Conservation (phyloP, 2,797 vertebrate genomes). For the Crypturellus tataupa region DNA sequence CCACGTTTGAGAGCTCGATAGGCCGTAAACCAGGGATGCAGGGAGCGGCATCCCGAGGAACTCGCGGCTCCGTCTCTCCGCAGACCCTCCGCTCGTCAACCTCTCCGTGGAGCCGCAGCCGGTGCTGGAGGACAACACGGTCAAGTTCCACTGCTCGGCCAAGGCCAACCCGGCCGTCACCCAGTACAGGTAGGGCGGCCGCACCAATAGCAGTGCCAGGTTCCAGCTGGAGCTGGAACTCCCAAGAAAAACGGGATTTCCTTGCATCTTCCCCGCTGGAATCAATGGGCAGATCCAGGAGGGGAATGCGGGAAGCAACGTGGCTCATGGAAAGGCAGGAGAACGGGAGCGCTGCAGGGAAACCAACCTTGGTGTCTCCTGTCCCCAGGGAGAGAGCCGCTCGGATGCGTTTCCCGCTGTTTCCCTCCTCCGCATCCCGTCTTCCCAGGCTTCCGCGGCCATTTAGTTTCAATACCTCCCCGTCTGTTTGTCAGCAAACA, state of each 20-base stretch:
- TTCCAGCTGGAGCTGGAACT: not conserved
- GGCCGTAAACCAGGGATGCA: slow-evolving; percentile 75
- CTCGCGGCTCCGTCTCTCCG: slow-evolving; percentile 4
- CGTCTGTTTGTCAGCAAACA: not conserved
- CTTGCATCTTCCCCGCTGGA: not conserved
- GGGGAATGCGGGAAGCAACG: not conserved
- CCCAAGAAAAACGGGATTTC: too few relatives aligned
- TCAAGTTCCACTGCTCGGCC: slow-evolving; percentile 96
- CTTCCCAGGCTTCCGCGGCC: not conserved
- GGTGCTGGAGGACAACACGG: slow-evolving; percentile 92
- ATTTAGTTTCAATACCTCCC: not conserved
- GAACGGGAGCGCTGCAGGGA: not conserved
- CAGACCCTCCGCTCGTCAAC: slow-evolving; percentile 96
- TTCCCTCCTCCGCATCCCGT: not conserved
- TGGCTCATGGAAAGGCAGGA: too few relatives aligned
- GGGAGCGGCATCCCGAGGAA: not conserved
- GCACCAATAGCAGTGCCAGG: not conserved
- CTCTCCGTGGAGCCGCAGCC: slow-evolving; percentile 96
- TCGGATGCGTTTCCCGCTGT: not conserved
- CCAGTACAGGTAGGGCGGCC: slow-evolving; percentile 90
- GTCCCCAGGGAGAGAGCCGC: accelerated
- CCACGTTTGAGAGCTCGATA: slow-evolving; percentile 80
- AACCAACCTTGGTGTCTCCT: not conserved
- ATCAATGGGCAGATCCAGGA: not conserved
- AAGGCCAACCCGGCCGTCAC: slow-evolving; percentile 97